Evolutionary conservation across 2,888 invertebrate species (phyloP).

Genomic region (Perdita meconis): DNA sequence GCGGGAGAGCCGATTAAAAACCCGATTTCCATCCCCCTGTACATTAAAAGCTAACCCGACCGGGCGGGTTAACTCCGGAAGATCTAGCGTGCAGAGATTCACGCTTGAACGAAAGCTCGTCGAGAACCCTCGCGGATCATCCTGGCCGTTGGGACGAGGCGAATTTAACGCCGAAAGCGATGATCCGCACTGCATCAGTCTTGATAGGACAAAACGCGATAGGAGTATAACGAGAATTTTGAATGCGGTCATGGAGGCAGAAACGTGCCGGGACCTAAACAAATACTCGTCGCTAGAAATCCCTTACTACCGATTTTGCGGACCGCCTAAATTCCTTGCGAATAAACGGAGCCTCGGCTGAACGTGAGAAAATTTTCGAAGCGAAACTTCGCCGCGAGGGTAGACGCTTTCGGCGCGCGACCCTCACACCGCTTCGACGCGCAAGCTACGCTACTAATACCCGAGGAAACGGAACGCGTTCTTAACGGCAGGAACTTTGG

Average conservation of each 20-base stretch:
- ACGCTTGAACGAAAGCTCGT: conserved; percentile 18
- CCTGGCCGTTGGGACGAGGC: no score
- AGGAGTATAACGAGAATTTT: conserved; percentile 41
- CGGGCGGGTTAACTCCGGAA: not conserved
- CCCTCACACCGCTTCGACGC: not conserved
- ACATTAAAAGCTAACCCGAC: not conserved
- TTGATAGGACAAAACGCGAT: conserved; percentile 5
- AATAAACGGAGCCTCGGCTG: not conserved
- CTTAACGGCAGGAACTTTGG: not conserved
- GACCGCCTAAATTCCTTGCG: conserved; percentile 40
- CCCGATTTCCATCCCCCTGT: not conserved
- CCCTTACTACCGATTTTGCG: conserved; percentile 42
- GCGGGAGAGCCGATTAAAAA: conserved; percentile 12
- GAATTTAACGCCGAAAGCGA: conserved; percentile 13
- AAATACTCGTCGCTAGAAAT: conserved; percentile 17
- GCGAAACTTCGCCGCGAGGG: not conserved
- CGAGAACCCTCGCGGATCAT: conserved; percentile 33
- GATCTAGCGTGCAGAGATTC: not conserved
- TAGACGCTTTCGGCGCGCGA: not conserved
- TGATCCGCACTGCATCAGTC: conserved; percentile 39
- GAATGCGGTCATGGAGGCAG: conserved; percentile 1
- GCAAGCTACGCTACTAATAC: conserved; percentile 1
- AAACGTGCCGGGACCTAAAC: conserved; percentile 20
- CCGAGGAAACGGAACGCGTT: conserved; percentile 3
- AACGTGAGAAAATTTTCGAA: conserved; percentile 9